Base-by-base conservation (phyloP, 2,888 invertebrate species). In the Mythimna pallens region DNA sequence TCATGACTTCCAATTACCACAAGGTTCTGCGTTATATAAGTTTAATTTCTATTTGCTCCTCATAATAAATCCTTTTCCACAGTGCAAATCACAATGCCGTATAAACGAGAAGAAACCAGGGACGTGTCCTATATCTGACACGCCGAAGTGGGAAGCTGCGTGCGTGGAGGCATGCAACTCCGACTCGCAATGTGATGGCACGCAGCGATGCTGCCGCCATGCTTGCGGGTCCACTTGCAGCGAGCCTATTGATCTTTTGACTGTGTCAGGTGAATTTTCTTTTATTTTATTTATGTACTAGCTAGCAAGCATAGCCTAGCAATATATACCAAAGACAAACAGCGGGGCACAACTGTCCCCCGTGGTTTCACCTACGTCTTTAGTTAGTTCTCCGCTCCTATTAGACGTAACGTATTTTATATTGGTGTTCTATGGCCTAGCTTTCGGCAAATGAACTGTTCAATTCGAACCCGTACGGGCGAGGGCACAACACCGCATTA, bases 131-230 rank as follows among this genome's bases (percentile, higher is more conserved):
- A 80, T 83, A 30, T 86, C 92, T 3, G 96, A 94, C 80, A 92
- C 92, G 20, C 93, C 95, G 1, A 96, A 96, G 61, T 97, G 97
- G 94, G 97, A 96, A 76, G 95, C 96, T 0, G 97, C 97, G 0
- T 97, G 97, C 83, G 93, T 97, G 67, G 94, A 96, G 61, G 97
- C 97, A 3, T 97, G 97, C 88, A 92, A 93, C 76, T 90, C 94
- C n/a, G 98, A 98, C 88, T 96, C 97, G 0, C 97, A 98, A 85
- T 98, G 98, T 89, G 97, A 97, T 14, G 97, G 97, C 78, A 96
- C 97, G 2, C 96, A 97, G 75, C 97, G 98, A 81, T 98, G 98
- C 90, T 98, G 98, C 86, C 95, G 95, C 54, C 97, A 97, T 78
- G 94, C 96, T 36, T 98, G 98, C 86, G 98, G 98, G 0, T 95